A percentile compares a stretch with the other conserved stretches of the same genome.
These are phyloP conservation scores for Hystrix cristata DNA, from an alignment of 2,113 vertebrate species.

Conservation along the genomic window DNA sequence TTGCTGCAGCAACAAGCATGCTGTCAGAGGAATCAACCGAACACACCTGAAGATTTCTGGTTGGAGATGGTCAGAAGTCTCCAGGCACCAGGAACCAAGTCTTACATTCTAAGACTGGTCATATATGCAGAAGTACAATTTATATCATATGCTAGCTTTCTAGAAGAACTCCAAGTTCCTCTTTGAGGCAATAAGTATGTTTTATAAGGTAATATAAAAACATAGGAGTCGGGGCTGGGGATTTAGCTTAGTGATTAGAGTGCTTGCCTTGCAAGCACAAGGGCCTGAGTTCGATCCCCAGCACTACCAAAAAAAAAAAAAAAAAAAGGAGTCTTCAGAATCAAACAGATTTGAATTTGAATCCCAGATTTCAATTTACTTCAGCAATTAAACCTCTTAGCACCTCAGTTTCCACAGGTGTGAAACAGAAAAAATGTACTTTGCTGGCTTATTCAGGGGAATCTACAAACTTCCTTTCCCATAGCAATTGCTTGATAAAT, in stretches of 20 bases:
- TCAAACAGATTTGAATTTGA: background rate
- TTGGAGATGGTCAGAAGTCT: background rate
- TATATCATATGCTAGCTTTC: background rate
- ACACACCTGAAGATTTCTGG: background rate
- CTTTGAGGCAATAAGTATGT: background rate
- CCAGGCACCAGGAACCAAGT: background rate
- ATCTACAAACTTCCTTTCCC: background rate
- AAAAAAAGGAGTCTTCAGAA: background rate
- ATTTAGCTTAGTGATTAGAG: too few species aligned
- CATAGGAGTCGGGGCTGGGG: background rate
- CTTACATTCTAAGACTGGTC: background rate
- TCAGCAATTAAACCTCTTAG: background rate
- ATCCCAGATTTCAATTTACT: background rate
- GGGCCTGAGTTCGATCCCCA: too few species aligned
- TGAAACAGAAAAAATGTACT: background rate
- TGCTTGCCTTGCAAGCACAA: too few species aligned
- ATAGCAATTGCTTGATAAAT: background rate
- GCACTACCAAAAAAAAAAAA: too few species aligned
- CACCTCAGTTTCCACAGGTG: background rate
- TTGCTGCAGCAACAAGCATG: background rate
- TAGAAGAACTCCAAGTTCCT: background rate
- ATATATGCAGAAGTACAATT: constrained; percentile 9
- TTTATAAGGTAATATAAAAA: background rate
- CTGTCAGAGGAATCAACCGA: background rate
- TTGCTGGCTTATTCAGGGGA: background rate